These are phyloP conservation scores for Agrilus cyanescens DNA, from an alignment of 2,888 invertebrate species.

Conservation along the genomic window DNA sequence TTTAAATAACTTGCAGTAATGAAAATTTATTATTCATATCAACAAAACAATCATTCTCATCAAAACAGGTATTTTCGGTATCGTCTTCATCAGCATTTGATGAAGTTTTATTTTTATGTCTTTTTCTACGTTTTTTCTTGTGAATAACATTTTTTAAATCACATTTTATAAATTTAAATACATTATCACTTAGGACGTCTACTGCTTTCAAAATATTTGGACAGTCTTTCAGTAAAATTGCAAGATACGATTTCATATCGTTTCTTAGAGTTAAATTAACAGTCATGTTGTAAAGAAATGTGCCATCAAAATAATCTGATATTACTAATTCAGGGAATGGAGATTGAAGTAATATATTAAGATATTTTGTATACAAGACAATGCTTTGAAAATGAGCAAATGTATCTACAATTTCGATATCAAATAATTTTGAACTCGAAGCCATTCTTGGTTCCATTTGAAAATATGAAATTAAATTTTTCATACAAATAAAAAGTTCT, in stretches of 20 bases:
- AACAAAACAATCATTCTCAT: constrained; percentile 15
- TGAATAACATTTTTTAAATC: constrained; percentile 9
- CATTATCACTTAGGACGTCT: constrained; percentile 17
- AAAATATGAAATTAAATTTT: constrained; percentile 46
- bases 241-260: constrained; percentile 43
- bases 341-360: constrained; percentile 52
- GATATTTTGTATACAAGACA: constrained; percentile 42
- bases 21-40: constrained; percentile 27
- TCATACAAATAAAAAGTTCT: constrained; percentile 48
- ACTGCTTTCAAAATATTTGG: constrained; percentile 28
- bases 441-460: constrained; percentile 43
- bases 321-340: constrained; percentile 46
- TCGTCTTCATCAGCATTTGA: not conserved
- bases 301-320: constrained; percentile 59
- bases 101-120: constrained; percentile 12
- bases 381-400: constrained; percentile 58
- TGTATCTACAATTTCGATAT: constrained; percentile 44
- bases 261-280: constrained; percentile 46
- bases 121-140: constrained; percentile 14
- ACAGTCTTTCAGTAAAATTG: constrained; percentile 25
- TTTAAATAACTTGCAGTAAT: constrained; percentile 12
- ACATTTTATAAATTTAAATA: constrained; percentile 13
- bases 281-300: constrained; percentile 63
- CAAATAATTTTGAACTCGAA: constrained; percentile 43
- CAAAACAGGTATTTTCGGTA: constrained; percentile 11